Conservation (phyloP, 2,888 invertebrate genomes). For the Cecidostiba fungosa region DNA sequence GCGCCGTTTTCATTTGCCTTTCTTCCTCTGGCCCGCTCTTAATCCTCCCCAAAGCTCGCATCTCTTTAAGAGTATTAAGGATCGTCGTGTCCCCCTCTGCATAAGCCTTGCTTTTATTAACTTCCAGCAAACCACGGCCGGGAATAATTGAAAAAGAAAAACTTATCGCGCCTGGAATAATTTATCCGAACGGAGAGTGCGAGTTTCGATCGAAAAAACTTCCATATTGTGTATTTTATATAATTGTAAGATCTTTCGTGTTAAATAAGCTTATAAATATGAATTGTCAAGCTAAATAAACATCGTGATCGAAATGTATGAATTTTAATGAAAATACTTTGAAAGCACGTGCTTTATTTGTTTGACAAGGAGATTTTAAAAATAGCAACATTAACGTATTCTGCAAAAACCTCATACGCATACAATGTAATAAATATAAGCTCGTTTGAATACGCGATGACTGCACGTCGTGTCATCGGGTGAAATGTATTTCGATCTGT, state of each 20-base stretch:
- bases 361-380: not conserved
- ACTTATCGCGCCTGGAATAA: not conserved
- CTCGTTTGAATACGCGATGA: no score
- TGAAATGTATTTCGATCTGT: no score
- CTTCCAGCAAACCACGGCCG: not conserved
- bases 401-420: no score
- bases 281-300: no score
- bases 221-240: no score
- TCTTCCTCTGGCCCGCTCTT: not conserved
- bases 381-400: no score
- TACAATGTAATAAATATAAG: no score
- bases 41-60: constrained; percentile 43
- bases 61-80: constrained; percentile 57
- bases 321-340: not conserved
- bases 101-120: constrained; percentile 47
- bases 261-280: no score
- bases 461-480: fast-evolving
- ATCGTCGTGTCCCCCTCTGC: constrained; percentile 26
- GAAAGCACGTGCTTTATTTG: not conserved
- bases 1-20: constrained; percentile 29
- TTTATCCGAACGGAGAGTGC: not conserved
- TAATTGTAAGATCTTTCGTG: no score
- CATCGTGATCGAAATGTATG: no score
- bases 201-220: no score
- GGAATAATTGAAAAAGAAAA: constrained; percentile 37